These are phyloP conservation scores for Redunca redunca DNA, from an alignment of 2,113 vertebrate genomes.

Conservation along the genomic window DNA sequence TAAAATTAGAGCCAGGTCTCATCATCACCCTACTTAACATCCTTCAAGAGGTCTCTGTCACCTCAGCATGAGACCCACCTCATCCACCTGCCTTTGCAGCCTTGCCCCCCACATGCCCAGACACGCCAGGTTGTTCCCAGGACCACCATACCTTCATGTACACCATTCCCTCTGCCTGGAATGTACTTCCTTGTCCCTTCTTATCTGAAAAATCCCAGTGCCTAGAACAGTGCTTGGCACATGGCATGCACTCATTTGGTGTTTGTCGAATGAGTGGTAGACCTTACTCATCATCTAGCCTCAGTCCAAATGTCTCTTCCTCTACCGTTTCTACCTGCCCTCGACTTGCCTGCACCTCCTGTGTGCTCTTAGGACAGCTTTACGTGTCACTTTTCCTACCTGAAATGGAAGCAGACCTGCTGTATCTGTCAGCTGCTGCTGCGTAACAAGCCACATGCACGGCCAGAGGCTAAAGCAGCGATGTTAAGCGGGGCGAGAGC, in stretches of 20 bases:
- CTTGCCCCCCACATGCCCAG: background rate
- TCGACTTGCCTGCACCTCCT: background rate
- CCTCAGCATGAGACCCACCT: background rate
- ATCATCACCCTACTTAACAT: background rate
- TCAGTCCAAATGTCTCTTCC: background rate
- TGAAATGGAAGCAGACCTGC: background rate
- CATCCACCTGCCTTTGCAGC: background rate
- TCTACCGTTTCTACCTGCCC: background rate
- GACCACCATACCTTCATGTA: background rate
- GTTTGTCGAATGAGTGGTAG: background rate
- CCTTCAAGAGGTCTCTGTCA: background rate
- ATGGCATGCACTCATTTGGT: background rate
- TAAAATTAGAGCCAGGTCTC: background rate
- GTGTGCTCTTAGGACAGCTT: background rate
- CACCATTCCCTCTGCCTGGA: background rate
- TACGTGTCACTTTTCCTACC: background rate
- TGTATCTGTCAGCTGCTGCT: background rate
- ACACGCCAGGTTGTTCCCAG: fast-evolving
- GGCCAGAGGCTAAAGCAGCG: background rate
- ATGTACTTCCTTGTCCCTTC: background rate
- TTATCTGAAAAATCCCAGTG: background rate
- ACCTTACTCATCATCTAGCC: background rate
- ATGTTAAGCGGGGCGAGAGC: background rate
- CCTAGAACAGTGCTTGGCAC: background rate
- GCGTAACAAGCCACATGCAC: background rate